Conservation (phyloP, 2,888 invertebrate species). For the Linyphia triangularis region DNA sequence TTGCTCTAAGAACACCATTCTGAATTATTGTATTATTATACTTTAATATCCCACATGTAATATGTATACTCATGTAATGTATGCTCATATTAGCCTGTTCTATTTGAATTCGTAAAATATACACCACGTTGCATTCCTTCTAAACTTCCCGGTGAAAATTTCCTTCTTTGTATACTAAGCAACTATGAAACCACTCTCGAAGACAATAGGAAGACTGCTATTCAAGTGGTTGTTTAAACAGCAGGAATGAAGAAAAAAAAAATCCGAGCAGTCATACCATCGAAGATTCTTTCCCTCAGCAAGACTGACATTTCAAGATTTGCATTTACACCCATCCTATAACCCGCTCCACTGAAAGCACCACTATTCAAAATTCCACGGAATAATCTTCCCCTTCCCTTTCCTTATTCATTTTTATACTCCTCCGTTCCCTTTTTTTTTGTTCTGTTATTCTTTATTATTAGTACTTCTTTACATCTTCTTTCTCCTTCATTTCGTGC, state of each 20-base stretch:
- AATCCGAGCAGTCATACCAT: background rate
- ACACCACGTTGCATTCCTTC: too few relatives aligned
- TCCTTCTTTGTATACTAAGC: background rate
- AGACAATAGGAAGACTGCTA: background rate
- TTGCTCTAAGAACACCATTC: too few relatives aligned
- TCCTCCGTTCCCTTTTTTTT: background rate
- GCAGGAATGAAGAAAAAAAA: background rate
- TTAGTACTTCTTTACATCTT: background rate
- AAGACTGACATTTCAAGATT: slow-evolving; percentile 57
- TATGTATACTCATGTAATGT: too few relatives aligned
- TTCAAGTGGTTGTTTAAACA: slow-evolving; percentile 28
- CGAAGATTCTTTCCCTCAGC: background rate
- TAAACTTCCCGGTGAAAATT: too few relatives aligned
- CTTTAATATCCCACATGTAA: too few relatives aligned
- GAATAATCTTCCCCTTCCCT: slow-evolving; percentile 66
- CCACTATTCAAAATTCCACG: slow-evolving; percentile 68
- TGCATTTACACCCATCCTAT: slow-evolving; percentile 60
- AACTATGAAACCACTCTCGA: background rate
- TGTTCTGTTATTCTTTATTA: slow-evolving; percentile 8
- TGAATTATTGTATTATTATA: too few relatives aligned
- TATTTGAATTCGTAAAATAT: too few relatives aligned
- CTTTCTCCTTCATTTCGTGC: slow-evolving; percentile 48
- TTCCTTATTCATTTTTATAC: slow-evolving; percentile 11
- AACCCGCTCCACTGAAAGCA: slow-evolving; percentile 34
- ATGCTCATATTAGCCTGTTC: too few relatives aligned